phyloP scores from a whole-genome alignment of 1,140 invertebrate species.

The Oedothorax gibbosus region DNA sequence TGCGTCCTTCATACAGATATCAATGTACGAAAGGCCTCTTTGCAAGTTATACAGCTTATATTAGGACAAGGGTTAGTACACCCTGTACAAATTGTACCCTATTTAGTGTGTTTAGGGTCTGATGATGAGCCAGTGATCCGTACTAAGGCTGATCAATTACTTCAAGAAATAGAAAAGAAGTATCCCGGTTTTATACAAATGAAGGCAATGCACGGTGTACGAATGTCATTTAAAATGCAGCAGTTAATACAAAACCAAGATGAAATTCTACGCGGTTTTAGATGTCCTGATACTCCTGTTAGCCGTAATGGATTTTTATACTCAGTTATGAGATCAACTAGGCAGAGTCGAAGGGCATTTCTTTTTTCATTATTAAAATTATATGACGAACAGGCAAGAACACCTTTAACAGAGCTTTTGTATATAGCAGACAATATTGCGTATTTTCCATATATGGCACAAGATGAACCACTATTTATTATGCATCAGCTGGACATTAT shows the following conservation, averaged over 20 bases:
- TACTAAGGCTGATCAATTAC: conserved; percentile 92
- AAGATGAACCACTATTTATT: conserved; percentile 98
- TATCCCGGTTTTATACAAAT: conserved; percentile 98
- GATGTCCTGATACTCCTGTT: conserved; percentile 83
- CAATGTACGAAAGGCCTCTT: conserved; percentile 85
- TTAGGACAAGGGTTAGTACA: conserved; percentile 96
- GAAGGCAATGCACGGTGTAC: conserved; percentile 88
- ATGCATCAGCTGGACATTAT: conserved; percentile 98
- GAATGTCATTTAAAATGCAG: conserved; percentile 66
- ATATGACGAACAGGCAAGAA: conserved; percentile 74
- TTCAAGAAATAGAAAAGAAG: conserved; percentile 99
- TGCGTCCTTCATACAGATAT: conserved; percentile 88
- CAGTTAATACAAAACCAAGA: conserved; percentile 66
- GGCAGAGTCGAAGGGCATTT: conserved; percentile 93
- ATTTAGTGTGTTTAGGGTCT: conserved; percentile 97
- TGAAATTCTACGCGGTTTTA: conserved; percentile 77
- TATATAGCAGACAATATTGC: conserved; percentile 98
- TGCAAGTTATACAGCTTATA: conserved; percentile 94
- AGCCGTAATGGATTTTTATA: conserved; percentile 97
- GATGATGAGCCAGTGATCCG: conserved; percentile 87
- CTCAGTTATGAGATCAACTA: conserved; percentile 87
- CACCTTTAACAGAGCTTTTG: conserved; percentile 90
- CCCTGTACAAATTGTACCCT: conserved; percentile 97
- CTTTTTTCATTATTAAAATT: conserved; percentile 92
- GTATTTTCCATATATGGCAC: conserved; percentile 96